Conservation (phyloP, 2,888 invertebrate genomes). For the Drosophila paracracens region DNA sequence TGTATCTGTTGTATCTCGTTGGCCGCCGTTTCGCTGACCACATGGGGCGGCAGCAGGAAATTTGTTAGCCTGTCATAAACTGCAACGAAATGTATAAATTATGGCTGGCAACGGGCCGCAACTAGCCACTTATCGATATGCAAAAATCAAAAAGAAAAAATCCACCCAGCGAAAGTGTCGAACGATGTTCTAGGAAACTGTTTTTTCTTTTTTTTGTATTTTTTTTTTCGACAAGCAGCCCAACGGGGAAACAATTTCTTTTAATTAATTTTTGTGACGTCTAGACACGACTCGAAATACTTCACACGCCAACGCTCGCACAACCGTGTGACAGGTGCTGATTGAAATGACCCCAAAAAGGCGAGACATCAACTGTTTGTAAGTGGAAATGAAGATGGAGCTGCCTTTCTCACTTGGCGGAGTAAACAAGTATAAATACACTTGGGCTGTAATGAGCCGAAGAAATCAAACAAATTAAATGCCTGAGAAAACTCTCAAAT, state of each 20-base stretch:
- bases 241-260: constrained; percentile 63
- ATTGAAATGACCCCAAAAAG: constrained; percentile 76
- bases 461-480: constrained; percentile 13
- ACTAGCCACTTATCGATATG: constrained; percentile 61
- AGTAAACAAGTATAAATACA: constrained; percentile 19
- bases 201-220: not conserved
- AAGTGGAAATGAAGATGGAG: constrained; percentile 43
- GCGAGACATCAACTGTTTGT: constrained; percentile 23
- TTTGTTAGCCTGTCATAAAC: constrained; percentile 79
- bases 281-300: constrained; percentile 57
- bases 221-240: constrained; percentile 12
- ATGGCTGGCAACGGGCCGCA: constrained; percentile 54
- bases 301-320: constrained; percentile 67
- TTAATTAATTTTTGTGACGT: constrained; percentile 71
- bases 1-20: constrained; percentile 59
- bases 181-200: constrained; percentile 56
- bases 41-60: constrained; percentile 73
- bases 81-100: constrained; percentile 78
- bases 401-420: constrained; percentile 51
- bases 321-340: constrained; percentile 73
- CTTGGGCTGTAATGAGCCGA: constrained; percentile 7
- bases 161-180: constrained; percentile 67
- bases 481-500: constrained; percentile 8
- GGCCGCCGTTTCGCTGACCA: constrained; percentile 59
- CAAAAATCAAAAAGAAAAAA: constrained; percentile 42